These are phyloP conservation scores for Stigmatopora argus DNA, from an alignment of 2,113 vertebrate genomes.

Conservation along the genomic window DNA sequence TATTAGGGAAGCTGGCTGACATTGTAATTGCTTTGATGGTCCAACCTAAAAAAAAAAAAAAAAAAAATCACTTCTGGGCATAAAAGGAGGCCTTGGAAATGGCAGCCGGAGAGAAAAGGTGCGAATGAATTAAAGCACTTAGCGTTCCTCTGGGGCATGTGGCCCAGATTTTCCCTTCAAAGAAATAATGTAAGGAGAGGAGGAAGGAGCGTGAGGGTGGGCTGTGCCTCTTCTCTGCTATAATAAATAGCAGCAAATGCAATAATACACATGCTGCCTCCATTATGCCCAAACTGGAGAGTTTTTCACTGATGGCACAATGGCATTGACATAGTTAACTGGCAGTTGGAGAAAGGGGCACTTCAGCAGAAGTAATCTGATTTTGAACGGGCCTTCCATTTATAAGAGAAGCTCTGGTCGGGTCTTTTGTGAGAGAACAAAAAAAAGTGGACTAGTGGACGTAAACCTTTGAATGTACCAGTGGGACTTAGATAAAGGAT, in stretches of 20 bases:
- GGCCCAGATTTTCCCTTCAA: slow-evolving; percentile 90
- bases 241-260: slow-evolving; percentile 83
- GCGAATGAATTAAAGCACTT: slow-evolving; percentile 97
- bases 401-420: slow-evolving; percentile 72
- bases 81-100: slow-evolving; percentile 89
- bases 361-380: slow-evolving; percentile 91
- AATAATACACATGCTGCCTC: slow-evolving; percentile 80
- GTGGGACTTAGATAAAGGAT: slow-evolving; percentile 59
- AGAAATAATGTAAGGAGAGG: slow-evolving; percentile 59
- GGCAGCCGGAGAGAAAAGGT: slow-evolving; percentile 95
- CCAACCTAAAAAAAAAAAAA: slow-evolving; percentile 80
- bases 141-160: slow-evolving; percentile 95
- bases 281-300: slow-evolving; percentile 78
- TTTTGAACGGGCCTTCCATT: slow-evolving; percentile 77
- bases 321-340: slow-evolving; percentile 86
- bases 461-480: slow-evolving; percentile 74
- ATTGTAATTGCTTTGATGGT: slow-evolving; percentile 99
- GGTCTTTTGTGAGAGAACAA: slow-evolving; percentile 75
- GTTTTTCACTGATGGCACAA: slow-evolving; percentile 82
- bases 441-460: slow-evolving; percentile 73
- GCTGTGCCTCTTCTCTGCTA: slow-evolving; percentile 61
- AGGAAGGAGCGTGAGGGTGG: slow-evolving; percentile 51
- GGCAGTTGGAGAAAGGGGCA: slow-evolving; percentile 89
- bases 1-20: slow-evolving; percentile 89
- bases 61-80: slow-evolving; percentile 93